phyloP scores from a whole-genome alignment of 2,113 vertebrate genomes.

The Aramus guarauna region DNA sequence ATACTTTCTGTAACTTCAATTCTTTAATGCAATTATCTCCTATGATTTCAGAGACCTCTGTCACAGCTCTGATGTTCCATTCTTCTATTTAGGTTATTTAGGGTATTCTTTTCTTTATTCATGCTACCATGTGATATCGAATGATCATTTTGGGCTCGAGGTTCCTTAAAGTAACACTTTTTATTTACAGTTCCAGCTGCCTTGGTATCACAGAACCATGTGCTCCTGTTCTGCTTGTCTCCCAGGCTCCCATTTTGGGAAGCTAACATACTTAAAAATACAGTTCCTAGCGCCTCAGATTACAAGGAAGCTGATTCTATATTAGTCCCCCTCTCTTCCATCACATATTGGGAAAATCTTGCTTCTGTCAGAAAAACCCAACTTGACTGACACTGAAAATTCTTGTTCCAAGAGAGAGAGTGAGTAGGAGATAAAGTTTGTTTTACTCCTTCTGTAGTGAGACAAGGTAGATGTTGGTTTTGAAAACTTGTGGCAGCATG shows the following conservation, averaged over 20 bases:
- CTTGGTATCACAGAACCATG: background rate
- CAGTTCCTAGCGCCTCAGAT: background rate
- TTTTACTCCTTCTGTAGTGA: conserved; percentile 1
- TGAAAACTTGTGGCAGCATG: conserved; percentile 1
- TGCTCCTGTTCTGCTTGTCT: background rate
- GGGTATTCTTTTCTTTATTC: background rate
- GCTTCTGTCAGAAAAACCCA: background rate
- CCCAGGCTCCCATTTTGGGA: background rate
- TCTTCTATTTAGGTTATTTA: background rate
- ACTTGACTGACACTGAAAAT: background rate
- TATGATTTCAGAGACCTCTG: background rate
- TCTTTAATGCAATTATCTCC: background rate
- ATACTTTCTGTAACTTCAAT: background rate
- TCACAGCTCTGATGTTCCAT: background rate
- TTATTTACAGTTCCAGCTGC: background rate
- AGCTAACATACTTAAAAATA: background rate
- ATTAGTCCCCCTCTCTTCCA: background rate
- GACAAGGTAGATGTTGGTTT: background rate
- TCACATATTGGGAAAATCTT: background rate
- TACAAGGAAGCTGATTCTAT: background rate
- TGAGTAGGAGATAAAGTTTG: conserved; percentile 7
- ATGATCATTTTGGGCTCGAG: background rate
- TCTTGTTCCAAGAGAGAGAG: background rate
- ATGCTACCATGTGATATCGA: background rate
- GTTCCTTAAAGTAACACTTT: background rate